Evolutionary conservation across 2,797 vertebrate species (phyloP), one percentile per base, ranked within the genome.

Genomic region (Muscicapa comitata): DNA sequence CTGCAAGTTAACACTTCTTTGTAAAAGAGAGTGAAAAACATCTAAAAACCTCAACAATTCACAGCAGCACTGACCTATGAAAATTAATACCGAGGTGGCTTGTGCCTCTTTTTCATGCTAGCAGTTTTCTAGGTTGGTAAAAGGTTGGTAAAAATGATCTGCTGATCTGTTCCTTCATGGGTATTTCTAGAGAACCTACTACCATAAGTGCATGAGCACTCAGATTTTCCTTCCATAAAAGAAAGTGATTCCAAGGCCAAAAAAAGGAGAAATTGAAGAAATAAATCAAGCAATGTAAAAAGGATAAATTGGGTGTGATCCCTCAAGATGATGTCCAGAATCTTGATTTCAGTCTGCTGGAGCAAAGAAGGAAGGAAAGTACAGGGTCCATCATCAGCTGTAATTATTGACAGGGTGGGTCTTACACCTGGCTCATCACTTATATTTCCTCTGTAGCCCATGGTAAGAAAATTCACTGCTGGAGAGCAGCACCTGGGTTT

Each of bases 21-120:
- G 47, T 54, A 93, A 93, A 84, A 1, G 6, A 61, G 31, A 77
- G 57, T 51, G 21, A 83, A 66, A 86, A 91, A 78, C 14, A 54
- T 17, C 25, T 80, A 77, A 86, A 80, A 92, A 19, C 26, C 29
- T 88, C 66, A 91, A 91, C 28, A 94, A 88, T 62, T 78, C 51
- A n/a, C 31, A 76, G 54, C 38, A 86, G 33, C 10, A 63, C 11
- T 75, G 55, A 87, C 50, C 23, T 79, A 48, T 45, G 53, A 84
- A 87, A 87, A 79, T 50, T 47, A 76, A 70, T 55, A 85, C 25
- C 0, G 0, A 51, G 6, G 20, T 68, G 25, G 31, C 10, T 92
- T 86, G 19, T 70, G 62, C 47, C 21, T 78, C 19, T 42, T 48
- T 70, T 85, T 73, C 19, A 8, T 51, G 11, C 19, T 63, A 54